phyloP scores from a whole-genome alignment of 2,113 vertebrate species.

The Heptranchias perlo region DNA sequence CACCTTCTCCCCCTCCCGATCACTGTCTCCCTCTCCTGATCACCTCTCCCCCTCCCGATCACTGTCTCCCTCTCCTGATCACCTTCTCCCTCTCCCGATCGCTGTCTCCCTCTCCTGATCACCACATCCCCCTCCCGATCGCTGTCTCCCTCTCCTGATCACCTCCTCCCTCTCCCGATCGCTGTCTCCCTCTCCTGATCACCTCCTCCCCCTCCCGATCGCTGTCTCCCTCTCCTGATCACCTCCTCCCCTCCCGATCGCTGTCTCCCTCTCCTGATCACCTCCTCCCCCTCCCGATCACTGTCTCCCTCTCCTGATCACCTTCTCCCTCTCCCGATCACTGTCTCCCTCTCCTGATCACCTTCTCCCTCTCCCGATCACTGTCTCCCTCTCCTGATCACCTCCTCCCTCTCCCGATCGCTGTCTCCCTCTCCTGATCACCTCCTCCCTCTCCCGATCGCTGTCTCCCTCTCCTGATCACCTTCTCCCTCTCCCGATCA shows the following conservation, averaged over 20 bases:
- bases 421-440: neutral
- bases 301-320: neutral
- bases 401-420: neutral
- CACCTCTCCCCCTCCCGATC: neutral
- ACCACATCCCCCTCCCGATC: neutral
- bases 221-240: too few species aligned
- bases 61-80: neutral
- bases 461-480: too few species aligned
- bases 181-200: neutral
- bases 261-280: neutral
- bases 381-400: neutral
- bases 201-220: neutral
- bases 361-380: neutral
- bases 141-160: neutral
- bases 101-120: too few species aligned
- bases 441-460: neutral
- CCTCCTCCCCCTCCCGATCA: neutral
- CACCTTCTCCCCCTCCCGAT: too few species aligned
- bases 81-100: neutral
- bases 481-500: neutral
- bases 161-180: neutral
- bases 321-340: neutral
- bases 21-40: neutral
- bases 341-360: too few species aligned
- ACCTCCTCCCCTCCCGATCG: neutral